Evolutionary conservation across 1,140 invertebrate genomes (phyloP), one percentile per base, ranked within the genome.

Genomic region (Agrilus planipennis): DNA sequence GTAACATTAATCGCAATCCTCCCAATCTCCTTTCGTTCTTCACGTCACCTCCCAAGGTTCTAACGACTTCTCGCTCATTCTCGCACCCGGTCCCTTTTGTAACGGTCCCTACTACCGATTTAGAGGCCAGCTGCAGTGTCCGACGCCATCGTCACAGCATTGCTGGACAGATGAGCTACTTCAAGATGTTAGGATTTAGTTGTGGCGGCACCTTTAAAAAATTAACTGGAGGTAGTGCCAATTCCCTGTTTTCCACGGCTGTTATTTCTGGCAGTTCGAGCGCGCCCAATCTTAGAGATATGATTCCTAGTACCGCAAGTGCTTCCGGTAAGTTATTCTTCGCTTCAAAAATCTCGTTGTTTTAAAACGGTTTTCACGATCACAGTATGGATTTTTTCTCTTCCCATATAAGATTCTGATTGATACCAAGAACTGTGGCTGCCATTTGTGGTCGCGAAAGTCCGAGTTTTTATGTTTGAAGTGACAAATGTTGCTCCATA

Each of bases 241-340:
- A 76, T 57, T 83, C 81, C 50, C 74, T 93, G 39, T 92, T 94
- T 73, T 88, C 84, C 57, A 94, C 89, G 20, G 89, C 89, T 21
- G 88, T 94, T 51, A 93, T 94, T 60, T 89, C 84, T 55, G 89
- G 89, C 20, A 89, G 86, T 45, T 86, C 84, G 38, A 89, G 84
- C 48, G 87, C 88, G 20, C 88, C 89, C 20, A 89, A 91, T 64
- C 73, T 91, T 22, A 77, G 86, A 50, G 82, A 89, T 60, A 84
- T 87, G 75, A 80, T 89, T 48, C 76, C 83, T 10, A 71, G 70
- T 39, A 70, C 78, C 15, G 72, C 77, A 3, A 75, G 77, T 41
- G 74, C 72, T 34, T 79, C 83, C 55, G 80, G 83, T 85, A 57
- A 77, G 72, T 12, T 40, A 40, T 40, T 9, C 12, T 27, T 27